Evolutionary conservation across 2,888 invertebrate genomes (phyloP), one percentile per base, ranked within the genome.

Genomic region (Hypsopygia costalis): DNA sequence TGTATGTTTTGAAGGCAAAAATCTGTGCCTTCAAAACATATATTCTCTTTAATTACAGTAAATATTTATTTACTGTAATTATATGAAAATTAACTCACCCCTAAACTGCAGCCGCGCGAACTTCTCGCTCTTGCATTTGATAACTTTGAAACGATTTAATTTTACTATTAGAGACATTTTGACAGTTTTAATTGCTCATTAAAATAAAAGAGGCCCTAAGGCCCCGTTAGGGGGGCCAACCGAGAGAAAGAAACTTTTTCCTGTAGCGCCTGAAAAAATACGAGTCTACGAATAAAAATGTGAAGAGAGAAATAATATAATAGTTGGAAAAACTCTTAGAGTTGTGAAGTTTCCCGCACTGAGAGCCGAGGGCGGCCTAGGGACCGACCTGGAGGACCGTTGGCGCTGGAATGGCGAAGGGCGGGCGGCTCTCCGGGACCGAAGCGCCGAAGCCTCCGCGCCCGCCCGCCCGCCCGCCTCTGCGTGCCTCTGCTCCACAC

Each of bases 41-140:
- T n/a, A n/a, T n/a, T n/a, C n/a, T n/a, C n/a, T n/a, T n/a, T n/a
- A n/a, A n/a, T n/a, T n/a, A n/a, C n/a, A n/a, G n/a, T n/a, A n/a
- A n/a, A n/a, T n/a, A n/a, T n/a, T n/a, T n/a, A n/a, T n/a, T n/a
- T n/a, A n/a, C n/a, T n/a, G n/a, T n/a, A n/a, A n/a, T n/a, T n/a
- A n/a, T n/a, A n/a, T n/a, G n/a, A n/a, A n/a, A n/a, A n/a, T n/a
- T n/a, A 4, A 16, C 92, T 91, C 89, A 96, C 96, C 95, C 89
- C 96, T 86, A 69, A 96, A 96, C 52, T 93, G 93, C 50, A 94
- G 81, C 52, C 92, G 91, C 36, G 91, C 93, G 49, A 91, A 90
- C 64, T 93, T 92, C 53, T 93, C 93, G 7, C 91, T 91, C 67
- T 92, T 93, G 62, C 90, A 90, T 75, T 92, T 93, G 10, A 93